Evolutionary conservation across 2,888 invertebrate species (phyloP), one percentile per base, ranked within the genome.

Genomic region (Didymodactylos carnosus): DNA sequence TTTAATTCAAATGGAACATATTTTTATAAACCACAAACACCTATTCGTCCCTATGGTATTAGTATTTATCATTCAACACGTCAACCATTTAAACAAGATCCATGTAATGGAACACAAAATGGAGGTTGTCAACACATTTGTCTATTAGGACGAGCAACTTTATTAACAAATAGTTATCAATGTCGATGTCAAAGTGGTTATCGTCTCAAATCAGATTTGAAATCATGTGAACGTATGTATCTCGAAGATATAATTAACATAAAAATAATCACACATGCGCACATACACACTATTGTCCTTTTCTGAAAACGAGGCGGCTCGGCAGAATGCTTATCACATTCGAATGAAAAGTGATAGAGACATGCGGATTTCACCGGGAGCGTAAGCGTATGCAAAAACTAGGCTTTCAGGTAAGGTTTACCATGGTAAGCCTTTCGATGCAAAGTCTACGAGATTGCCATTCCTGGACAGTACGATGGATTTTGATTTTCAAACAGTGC

Each of bases 91-190:
- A 25, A 40, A 25, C 23, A 5, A 39, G 91, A 90, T 82, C 93
- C 93, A 0, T 94, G 94, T 79, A 27, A 69, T 49, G 91, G 91
- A 0, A 87, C 87, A 78, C 91, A 89, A 80, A 92, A 92, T 79
- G 92, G 92, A 0, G 90, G 89, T 0, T 95, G 95, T 83, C 88
- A 91, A 70, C 94, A 95, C 78, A 89, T 95, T 88, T 95, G 94
- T 81, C 90, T 94, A 72, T 88, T 94, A 0, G 92, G 93, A 0
- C 80, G 82, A 53, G 77, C 78, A 0, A 16, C 8, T 40, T 29
- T 51, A 39, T 70, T 70, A 27, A 25, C 43, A n/a, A 73, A 84
- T 93, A 92, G 91, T 0, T 94, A 89, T 82, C 87, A 92, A 10
- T 95, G 95, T 84, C 91, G 92, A 62, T 95, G 94, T 82, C 88